Evolutionary conservation across 2,888 invertebrate species (phyloP).

Genomic region (Parascotia fuliginaria): DNA sequence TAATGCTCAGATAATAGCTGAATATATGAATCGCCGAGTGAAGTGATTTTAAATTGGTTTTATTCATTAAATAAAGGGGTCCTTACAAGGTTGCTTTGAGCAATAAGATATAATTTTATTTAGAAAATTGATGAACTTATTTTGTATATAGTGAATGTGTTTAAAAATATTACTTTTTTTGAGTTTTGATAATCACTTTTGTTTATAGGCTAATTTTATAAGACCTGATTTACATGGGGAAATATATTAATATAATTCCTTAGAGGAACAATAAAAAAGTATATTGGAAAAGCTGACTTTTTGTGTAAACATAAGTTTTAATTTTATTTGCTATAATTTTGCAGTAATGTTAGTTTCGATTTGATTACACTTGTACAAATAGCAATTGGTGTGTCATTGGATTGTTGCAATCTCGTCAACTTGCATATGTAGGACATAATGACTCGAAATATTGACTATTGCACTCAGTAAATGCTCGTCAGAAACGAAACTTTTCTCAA

Average conservation of each 20-base stretch:
- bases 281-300: slow-evolving; percentile 4
- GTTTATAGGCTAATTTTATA: slow-evolving; percentile 32
- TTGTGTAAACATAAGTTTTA: slow-evolving; percentile 1
- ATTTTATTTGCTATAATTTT: slow-evolving; percentile 12
- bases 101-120: slow-evolving; percentile 16
- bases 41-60: slow-evolving; percentile 45
- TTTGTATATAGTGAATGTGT: slow-evolving; percentile 44
- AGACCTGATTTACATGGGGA: slow-evolving; percentile 19
- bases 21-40: slow-evolving; percentile 44
- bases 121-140: slow-evolving; percentile 23
- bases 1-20: slow-evolving; percentile 42
- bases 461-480: no score
- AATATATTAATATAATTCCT: slow-evolving; percentile 6
- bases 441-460: no score
- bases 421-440: neutral
- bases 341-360: slow-evolving; percentile 5
- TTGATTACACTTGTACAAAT: slow-evolving; percentile 1
- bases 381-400: neutral
- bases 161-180: slow-evolving; percentile 33
- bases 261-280: slow-evolving; percentile 7
- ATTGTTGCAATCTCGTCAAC: neutral
- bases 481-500: no score
- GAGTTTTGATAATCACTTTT: slow-evolving; percentile 36
- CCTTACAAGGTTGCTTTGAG: slow-evolving; percentile 27
- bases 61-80: slow-evolving; percentile 27